phyloP scores from a whole-genome alignment of 92 coral and sea anemone genomes.

The Epizoanthus scotinus region DNA sequence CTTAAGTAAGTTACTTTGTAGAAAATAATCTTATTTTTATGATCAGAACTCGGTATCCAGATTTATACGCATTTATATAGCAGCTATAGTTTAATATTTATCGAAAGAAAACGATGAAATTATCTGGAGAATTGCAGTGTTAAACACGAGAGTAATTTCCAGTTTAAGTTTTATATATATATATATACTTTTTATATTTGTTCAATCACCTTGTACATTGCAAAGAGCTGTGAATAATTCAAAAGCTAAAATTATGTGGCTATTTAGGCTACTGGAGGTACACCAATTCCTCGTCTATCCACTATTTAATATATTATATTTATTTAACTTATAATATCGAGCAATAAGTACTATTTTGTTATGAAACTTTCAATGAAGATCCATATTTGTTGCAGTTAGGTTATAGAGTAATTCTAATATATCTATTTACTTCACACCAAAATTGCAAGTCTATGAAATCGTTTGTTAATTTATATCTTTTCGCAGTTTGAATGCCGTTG shows the following conservation, averaged over 20 bases:
- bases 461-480: conserved; percentile 43
- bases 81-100: conserved; percentile 74
- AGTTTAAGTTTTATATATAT: conserved; percentile 64
- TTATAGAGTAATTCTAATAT: conserved; percentile 55
- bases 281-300: conserved; percentile 68
- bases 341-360: conserved; percentile 94
- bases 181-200: conserved; percentile 89
- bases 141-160: conserved; percentile 74
- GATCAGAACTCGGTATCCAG: conserved; percentile 74
- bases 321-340: conserved; percentile 93
- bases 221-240: conserved; percentile 81
- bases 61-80: conserved; percentile 82
- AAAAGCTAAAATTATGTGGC: conserved; percentile 63
- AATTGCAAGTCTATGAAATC: conserved; percentile 28
- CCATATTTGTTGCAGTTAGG: conserved; percentile 87
- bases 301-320: conserved; percentile 88
- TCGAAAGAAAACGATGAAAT: conserved; percentile 75
- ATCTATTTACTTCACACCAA: conserved; percentile 39
- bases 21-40: conserved; percentile 85
- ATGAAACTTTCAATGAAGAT: conserved; percentile 68
- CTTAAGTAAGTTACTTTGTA: conserved; percentile 75
- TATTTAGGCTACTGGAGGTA: conserved; percentile 43
- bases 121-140: conserved; percentile 75
- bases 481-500: conserved; percentile 30
- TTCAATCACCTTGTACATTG: conserved; percentile 87